Evolutionary conservation across 2,797 vertebrate species (phyloP), one percentile per base, ranked within the genome.

Genomic region (Phalloptychus januarius): DNA sequence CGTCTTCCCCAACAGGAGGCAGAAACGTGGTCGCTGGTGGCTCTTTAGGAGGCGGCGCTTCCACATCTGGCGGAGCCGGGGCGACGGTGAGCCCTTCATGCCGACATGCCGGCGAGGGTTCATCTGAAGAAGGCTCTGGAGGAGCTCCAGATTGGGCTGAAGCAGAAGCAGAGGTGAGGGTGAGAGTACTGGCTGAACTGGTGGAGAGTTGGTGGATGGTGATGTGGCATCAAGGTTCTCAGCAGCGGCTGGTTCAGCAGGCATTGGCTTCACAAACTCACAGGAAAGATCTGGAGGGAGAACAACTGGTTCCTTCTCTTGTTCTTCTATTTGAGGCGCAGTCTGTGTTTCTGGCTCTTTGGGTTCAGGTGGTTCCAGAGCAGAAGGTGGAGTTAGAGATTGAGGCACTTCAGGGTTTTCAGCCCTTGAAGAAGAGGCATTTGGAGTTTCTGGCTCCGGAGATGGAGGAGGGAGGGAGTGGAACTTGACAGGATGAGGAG

Each of bases 401-500:
- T 65, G 70, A 33, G 74, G 67, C 40, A 65, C 46, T 12, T 31
- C 38, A 36, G 67, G 31, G 33, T 70, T 28, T 52, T 76, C 46
- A 16, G 18, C 23, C 58, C 4, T 45, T 36, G 45, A 25, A 52
- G 72, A 44, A 38, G 65, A 12, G 16, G 25, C 42, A 16, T 33
- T 33, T 5, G 79, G 44, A 5, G 63, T 33, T 71, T 65, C 61
- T 42, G 77, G 61, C 54, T 89, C 88, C n/a, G 73, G 56, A 46
- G 85, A 72, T 45, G 70, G 2, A 2, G 83, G 79, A 72, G 81
- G 80, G 28, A 87, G 83, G 23, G 90, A 83, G 54, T 88, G 82
- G 76, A 92, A 90, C 76, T 79, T 84, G 12, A 91, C 86, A 46
- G 88, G 86, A 40, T 89, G 83, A 44, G 91, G 86, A 40, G 90